phyloP scores from a whole-genome alignment of 2,888 invertebrate genomes.

The Habrosyne pyritoides region DNA sequence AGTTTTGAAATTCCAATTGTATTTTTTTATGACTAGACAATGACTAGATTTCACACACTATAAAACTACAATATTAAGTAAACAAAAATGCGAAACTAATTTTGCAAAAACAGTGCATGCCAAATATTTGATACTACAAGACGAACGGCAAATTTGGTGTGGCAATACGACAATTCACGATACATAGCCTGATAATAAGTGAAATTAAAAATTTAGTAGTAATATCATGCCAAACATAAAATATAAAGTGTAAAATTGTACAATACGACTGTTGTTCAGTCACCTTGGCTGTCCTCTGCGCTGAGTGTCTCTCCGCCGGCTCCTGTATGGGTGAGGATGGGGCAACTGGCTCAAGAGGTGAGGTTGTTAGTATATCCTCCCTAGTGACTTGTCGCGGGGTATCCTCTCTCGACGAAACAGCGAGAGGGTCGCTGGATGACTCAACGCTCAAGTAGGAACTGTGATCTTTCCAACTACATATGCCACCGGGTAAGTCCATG shows the following conservation, averaged over 20 bases:
- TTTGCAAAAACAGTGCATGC: slow-evolving; percentile 51
- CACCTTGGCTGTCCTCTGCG: slow-evolving; percentile 76
- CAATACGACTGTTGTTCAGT: slow-evolving; percentile 80
- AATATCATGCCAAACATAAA: slow-evolving; percentile 83
- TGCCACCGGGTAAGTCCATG: slow-evolving; percentile 90
- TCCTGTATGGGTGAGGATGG: slow-evolving; percentile 73
- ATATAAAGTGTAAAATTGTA: slow-evolving; percentile 76
- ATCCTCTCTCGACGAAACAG: slow-evolving; percentile 39
- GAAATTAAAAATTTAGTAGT: slow-evolving; percentile 77
- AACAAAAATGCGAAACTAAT: slow-evolving; percentile 6
- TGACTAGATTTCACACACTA: slow-evolving; percentile 71
- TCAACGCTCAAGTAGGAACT: slow-evolving; percentile 89
- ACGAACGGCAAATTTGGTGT: slow-evolving; percentile 70
- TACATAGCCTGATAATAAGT: slow-evolving; percentile 71
- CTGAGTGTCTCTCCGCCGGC: slow-evolving; percentile 53
- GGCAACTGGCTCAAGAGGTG: slow-evolving; percentile 70
- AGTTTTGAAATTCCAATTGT: slow-evolving; percentile 36
- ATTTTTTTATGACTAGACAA: slow-evolving; percentile 66
- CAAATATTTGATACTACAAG: slow-evolving; percentile 77
- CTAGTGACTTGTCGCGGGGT: slow-evolving; percentile 48
- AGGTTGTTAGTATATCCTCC: slow-evolving; percentile 81
- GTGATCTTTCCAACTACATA: slow-evolving; percentile 92
- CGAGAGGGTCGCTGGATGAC: slow-evolving; percentile 60
- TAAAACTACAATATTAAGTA: slow-evolving; percentile 22
- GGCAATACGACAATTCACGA: slow-evolving; percentile 66